Conservation (phyloP, 1,140 invertebrate genomes). For the Leptinotarsa texana region DNA sequence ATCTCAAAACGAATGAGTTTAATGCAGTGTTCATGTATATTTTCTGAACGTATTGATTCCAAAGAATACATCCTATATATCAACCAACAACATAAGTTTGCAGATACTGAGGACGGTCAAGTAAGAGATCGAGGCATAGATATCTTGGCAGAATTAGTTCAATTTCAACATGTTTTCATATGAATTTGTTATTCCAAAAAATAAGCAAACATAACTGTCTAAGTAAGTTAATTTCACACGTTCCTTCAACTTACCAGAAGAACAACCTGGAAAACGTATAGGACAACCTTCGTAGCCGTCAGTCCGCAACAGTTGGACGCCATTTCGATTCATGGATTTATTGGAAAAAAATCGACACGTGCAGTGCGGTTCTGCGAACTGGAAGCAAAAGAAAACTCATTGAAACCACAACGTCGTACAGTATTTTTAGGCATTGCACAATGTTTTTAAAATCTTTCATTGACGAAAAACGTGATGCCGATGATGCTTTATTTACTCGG, state of each 20-base stretch:
- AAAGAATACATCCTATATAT: too few relatives aligned
- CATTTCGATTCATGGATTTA: conserved; percentile 10
- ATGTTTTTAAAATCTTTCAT: background rate
- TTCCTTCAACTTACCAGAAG: conserved; percentile 34
- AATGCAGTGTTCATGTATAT: too few relatives aligned
- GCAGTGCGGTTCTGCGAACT: background rate
- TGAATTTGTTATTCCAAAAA: background rate
- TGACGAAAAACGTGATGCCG: background rate
- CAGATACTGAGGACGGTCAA: too few relatives aligned
- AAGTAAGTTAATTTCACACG: background rate
- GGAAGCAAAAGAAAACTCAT: conserved; percentile 1
- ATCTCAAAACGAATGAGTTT: too few relatives aligned
- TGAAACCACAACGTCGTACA: background rate
- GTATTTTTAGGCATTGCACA: conserved; percentile 10
- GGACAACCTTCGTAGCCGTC: conserved; percentile 29
- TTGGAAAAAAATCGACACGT: background rate
- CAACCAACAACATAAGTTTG: too few relatives aligned
- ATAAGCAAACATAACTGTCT: background rate
- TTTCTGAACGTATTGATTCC: too few relatives aligned
- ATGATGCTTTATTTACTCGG: background rate
- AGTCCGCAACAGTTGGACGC: conserved; percentile 33
- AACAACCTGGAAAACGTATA: conserved; percentile 39
- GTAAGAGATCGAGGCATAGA: too few relatives aligned
- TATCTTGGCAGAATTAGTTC: too few relatives aligned
- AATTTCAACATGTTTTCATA: background rate